phyloP scores from a whole-genome alignment of 2,888 invertebrate species.

The Caenorhabditis angaria region DNA sequence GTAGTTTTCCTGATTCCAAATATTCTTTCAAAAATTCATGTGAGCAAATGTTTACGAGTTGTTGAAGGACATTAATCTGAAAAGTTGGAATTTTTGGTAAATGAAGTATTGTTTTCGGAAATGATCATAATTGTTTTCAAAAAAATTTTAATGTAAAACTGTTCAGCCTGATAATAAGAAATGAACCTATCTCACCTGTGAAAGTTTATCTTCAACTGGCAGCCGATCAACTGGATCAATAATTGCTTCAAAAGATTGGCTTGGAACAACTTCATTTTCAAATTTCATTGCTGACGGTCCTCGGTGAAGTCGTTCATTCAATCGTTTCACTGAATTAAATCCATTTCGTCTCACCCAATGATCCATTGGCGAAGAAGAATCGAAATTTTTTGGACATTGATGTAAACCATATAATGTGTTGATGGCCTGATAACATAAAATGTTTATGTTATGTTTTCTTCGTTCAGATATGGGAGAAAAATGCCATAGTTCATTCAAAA shows the following conservation, averaged over 20 bases:
- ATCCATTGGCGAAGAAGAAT: constrained; percentile 80
- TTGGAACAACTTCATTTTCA: constrained; percentile 46
- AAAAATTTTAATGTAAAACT: not conserved
- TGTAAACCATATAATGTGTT: constrained; percentile 85
- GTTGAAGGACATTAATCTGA: constrained; percentile 65
- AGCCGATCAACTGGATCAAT: constrained; percentile 89
- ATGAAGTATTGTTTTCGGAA: too few relatives aligned
- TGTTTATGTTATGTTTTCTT: not conserved
- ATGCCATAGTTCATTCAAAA: too few relatives aligned
- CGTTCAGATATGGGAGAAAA: too few relatives aligned
- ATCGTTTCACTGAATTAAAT: constrained; percentile 81
- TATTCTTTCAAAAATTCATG: constrained; percentile 56
- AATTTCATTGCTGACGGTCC: constrained; percentile 54
- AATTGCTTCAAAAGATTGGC: constrained; percentile 82
- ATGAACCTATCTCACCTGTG: constrained; percentile 81
- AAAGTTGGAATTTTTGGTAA: constrained; percentile 9
- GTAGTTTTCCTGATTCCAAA: constrained; percentile 50
- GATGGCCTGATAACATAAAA: constrained; percentile 80
- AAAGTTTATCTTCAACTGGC: constrained; percentile 87
- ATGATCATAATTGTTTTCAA: too few relatives aligned
- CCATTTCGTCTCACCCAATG: constrained; percentile 92
- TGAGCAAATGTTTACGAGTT: constrained; percentile 59
- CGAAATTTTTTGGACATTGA: constrained; percentile 75
- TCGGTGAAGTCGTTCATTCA: constrained; percentile 58
- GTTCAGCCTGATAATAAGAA: not conserved